Evolutionary conservation across 2,113 vertebrate species (phyloP), one percentile per base, ranked within the genome.

Genomic region (Rissa tridactyla): DNA sequence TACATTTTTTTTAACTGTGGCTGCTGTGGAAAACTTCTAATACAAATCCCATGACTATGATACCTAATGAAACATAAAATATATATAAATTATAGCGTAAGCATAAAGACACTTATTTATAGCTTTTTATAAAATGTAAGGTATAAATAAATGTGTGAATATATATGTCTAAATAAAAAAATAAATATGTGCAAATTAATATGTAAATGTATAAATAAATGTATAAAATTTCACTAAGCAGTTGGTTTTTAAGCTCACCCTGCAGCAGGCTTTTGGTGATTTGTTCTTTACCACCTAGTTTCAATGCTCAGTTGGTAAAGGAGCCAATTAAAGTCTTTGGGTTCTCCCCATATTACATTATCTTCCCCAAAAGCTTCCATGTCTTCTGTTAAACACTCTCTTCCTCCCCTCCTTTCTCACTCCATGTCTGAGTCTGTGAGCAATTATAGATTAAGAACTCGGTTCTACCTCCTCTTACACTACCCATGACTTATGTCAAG

Each of bases 211-310:
- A 36, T 34, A 46, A n/a, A 51, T 49, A 16, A 9, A 57, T 38
- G 0, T 34, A 49, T 52, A 66, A 57, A 47, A 71, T 64, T 55
- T 76, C 11, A 46, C 18, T 68, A 51, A 69, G 3, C 0, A 0
- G 2, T 0, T 2, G 7, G 11, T 32, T 73, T 94, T 92, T 65
- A 65, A 68, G 6, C 5, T 64, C 9, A 36, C 3, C 4, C 19
- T 71, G 22, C 22, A 78, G 7, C 32, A 85, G 29, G 2, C 1
- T 8, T 2, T 32, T 57, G 6, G 13, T 84, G 9, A 40, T 34
- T 69, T 60, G 5, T 1, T 60, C 57, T 82, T 82, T 36, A 18
- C 17, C 1, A 5, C 21, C 13, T 42, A 15, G 15, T 73, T 87
- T 82, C 49, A 69, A 29, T 9, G 49, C 17, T 73, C 9, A 16